phyloP scores from a whole-genome alignment of 1,140 invertebrate genomes.

The Heliconius hewitsoni region DNA sequence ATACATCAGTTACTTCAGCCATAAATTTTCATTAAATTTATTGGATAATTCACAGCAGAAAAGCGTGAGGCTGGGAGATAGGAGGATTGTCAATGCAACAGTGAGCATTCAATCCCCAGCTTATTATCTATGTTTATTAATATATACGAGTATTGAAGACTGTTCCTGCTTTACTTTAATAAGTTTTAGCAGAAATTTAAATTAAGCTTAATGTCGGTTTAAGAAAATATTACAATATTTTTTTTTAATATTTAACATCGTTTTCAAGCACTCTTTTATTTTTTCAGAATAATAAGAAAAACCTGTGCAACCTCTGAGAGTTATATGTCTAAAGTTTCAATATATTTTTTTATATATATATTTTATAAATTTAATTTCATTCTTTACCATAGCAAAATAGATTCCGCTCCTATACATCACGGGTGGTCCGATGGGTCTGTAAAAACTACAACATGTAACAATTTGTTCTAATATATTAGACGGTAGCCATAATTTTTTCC shows the following conservation, averaged over 20 bases:
- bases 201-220: background rate
- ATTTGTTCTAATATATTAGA: background rate
- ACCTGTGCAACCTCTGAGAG: too few relatives aligned
- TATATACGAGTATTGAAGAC: background rate
- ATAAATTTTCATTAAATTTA: conserved; percentile 81
- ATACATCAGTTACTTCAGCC: conserved; percentile 68
- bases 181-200: background rate
- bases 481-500: background rate
- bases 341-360: too few relatives aligned
- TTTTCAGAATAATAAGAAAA: too few relatives aligned
- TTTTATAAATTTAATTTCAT: too few relatives aligned
- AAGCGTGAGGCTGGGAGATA: conserved; percentile 71
- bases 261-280: too few relatives aligned
- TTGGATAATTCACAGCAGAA: conserved; percentile 75
- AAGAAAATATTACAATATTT: background rate
- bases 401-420: too few relatives aligned
- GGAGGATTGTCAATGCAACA: conserved; percentile 76
- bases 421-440: too few relatives aligned
- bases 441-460: too few relatives aligned
- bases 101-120: conserved; percentile 66
- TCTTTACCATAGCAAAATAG: too few relatives aligned
- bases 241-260: background rate
- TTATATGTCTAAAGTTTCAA: too few relatives aligned
- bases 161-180: background rate
- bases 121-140: conserved; percentile 40